Evolutionary conservation across 2,888 invertebrate species (phyloP), one percentile per base, ranked within the genome.

Genomic region (Alviniconcha strummeri): DNA sequence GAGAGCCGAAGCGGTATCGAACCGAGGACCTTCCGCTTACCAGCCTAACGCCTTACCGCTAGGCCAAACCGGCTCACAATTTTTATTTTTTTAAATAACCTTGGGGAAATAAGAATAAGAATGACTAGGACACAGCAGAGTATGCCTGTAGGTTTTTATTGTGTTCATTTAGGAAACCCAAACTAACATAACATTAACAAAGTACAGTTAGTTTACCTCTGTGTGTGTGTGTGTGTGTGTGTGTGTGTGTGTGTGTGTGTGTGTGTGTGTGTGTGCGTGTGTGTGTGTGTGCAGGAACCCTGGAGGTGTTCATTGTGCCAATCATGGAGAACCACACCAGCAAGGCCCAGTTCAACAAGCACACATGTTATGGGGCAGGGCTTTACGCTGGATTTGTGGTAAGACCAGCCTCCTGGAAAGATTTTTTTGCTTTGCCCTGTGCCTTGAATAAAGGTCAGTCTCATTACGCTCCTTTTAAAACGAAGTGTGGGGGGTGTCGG

Each of bases 381-480:
- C 69, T 91, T 1, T 85, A 88, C 83, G 90, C 90, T 55, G 91
- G 91, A 11, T 67, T 89, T 60, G 82, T 90, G 88, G 91, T 91
- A 87, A 88, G 89, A 60, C 8, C 60, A 60, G 36, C 36, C 36
- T 36, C 36, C 36, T 36, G 36, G 36, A 36, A 36, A 36, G 36
- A 36, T 36, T 36, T 36, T 1, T 36, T 36, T 36, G 36, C 36
- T 36, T 36, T 36, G 36, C 36, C 36, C 36, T 36, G 36, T 36
- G 36, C 36, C 36, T 36, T 36, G 36, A 36, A 36, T 3, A 36
- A 36, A 36, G 36, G 36, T 36, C 36, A 36, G 36, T 36, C 3
- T 36, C 36, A 36, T 36, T 36, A 36, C 3, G 36, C 36, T 36
- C 36, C 3, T 36, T 36, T 36, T 36, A 36, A 36, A 36, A 36